These are phyloP conservation scores for Sphenopsis melanotis DNA, from an alignment of 2,797 vertebrate species.

Conservation along the genomic window DNA sequence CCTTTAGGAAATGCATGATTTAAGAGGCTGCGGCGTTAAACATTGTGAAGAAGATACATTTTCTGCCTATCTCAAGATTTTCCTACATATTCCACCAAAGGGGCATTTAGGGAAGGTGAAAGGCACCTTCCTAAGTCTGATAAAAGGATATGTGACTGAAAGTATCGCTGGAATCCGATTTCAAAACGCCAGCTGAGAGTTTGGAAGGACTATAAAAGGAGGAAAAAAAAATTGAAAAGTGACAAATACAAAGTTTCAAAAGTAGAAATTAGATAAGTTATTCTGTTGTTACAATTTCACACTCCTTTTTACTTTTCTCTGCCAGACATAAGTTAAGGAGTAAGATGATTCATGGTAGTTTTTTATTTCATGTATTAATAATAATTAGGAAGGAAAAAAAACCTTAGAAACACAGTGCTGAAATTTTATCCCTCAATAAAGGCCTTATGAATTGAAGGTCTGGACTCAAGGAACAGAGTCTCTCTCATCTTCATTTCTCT, in stretches of 20 bases:
- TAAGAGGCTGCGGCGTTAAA: neutral
- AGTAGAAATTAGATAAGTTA: neutral
- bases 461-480: neutral
- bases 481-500: neutral
- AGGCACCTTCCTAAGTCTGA: neutral
- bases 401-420: neutral
- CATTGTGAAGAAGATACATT: neutral
- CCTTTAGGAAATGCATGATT: neutral
- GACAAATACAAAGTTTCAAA: neutral
- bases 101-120: neutral
- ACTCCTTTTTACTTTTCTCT: neutral
- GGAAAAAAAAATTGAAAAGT: neutral
- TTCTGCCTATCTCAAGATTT: neutral
- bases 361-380: neutral
- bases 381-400: neutral
- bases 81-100: neutral
- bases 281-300: neutral
- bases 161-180: neutral
- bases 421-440: neutral
- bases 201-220: neutral
- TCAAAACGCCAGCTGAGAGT: neutral
- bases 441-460: neutral
- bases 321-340: neutral
- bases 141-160: neutral
- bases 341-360: neutral